Evolutionary conservation across 1,140 invertebrate genomes (phyloP).

Genomic region (silkworm (Bombyx mori)): DNA sequence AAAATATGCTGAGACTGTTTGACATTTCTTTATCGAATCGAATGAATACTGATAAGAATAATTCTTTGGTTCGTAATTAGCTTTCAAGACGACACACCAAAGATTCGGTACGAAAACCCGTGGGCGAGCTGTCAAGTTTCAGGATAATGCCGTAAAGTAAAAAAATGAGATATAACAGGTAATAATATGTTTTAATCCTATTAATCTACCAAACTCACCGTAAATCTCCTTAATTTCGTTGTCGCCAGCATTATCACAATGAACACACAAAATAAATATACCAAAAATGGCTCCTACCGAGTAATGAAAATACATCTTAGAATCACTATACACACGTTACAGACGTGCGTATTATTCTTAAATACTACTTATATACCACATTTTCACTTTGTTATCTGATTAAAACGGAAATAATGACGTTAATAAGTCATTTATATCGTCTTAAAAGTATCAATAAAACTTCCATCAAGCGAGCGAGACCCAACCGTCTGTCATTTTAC

Average conservation of each 20-base stretch:
- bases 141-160: neutral
- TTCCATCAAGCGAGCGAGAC: conserved; percentile 54
- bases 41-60: too few relatives aligned
- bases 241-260: conserved; percentile 67
- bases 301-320: conserved; percentile 63
- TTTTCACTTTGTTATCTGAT: conserved; percentile 48
- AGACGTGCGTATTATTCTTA: conserved; percentile 38
- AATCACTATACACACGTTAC: conserved; percentile 38
- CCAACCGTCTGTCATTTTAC: conserved; percentile 64
- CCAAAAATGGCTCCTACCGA: conserved; percentile 68
- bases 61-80: too few relatives aligned
- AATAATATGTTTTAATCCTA: too few relatives aligned
- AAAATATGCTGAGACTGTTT: too few relatives aligned
- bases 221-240: conserved; percentile 63
- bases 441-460: conserved; percentile 49
- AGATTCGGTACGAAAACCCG: conserved; percentile 1
- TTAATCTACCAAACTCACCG: conserved; percentile 35
- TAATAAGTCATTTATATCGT: conserved; percentile 51
- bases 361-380: conserved; percentile 54
- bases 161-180: conserved; percentile 2
- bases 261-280: conserved; percentile 70
- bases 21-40: too few relatives aligned
- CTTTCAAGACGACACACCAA: too few relatives aligned
- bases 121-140: conserved; percentile 12
- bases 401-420: conserved; percentile 43